Evolutionary conservation across 2,797 vertebrate genomes (phyloP).

Genomic region (Pyrocephalus nanus): DNA sequence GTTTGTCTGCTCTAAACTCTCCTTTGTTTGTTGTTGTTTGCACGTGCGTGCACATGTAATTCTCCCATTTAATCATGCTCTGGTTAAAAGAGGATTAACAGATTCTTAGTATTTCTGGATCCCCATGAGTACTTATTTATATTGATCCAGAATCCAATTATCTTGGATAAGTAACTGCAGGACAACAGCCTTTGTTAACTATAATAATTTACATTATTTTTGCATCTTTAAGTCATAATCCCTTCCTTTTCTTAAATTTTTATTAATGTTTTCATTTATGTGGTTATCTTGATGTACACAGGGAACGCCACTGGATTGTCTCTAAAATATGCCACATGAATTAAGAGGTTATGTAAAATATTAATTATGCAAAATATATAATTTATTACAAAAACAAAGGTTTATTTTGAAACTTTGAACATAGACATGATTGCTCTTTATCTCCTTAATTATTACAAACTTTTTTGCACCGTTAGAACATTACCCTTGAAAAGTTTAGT

Average conservation of each 20-base stretch:
- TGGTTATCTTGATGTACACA: neutral
- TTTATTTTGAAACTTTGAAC: neutral
- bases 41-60: neutral
- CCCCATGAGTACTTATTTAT: neutral
- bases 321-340: neutral
- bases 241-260: neutral
- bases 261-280: neutral
- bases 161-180: neutral
- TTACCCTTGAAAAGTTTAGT: neutral
- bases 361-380: neutral
- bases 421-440: neutral
- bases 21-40: neutral
- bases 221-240: neutral
- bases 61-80: neutral
- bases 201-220: neutral
- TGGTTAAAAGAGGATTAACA: conserved; percentile 27
- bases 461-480: neutral
- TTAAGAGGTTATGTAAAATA: neutral
- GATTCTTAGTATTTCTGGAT: neutral
- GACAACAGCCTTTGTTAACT: neutral
- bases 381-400: neutral
- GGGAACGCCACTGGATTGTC: neutral
- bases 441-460: neutral
- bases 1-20: neutral
- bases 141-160: conserved; percentile 33